Evolutionary conservation across 2,113 vertebrate genomes (phyloP), one percentile per base, ranked within the genome.

Genomic region (Morone saxatilis): DNA sequence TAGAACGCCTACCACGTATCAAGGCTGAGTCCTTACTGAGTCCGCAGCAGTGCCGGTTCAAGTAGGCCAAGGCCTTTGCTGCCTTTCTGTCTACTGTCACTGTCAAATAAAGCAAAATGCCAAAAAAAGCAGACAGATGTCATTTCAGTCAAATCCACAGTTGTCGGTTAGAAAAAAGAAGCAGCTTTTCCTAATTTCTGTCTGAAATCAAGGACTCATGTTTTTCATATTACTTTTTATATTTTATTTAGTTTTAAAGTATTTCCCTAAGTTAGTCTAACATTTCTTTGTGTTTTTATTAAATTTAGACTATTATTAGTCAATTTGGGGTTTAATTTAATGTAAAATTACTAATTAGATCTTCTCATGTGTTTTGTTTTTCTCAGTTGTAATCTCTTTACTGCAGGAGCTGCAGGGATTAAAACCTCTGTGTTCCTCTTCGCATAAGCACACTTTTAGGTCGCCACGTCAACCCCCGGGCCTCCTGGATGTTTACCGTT

Each of bases 401-500:
- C 25, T 38, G 7, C 40, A 54, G 68, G 31, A 68, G 70, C 80
- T 13, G 38, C 71, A 53, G 16, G 14, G 67, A 78, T 80, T 63
- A 77, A 25, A 68, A 72, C 36, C 38, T 53, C 60, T 63, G 53
- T 43, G 19, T 25, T 78, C 19, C 54, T 60, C 67, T n/a, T 71
- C 60, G 69, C 45, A 71, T 62, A 72, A 88, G 82, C 78, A 81
- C 71, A 57, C 76, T 57, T 43, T 67, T 59, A 63, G 71, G 36
- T 72, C 19, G 0, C 36, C 43, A 71, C 16, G 6, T 53, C 45
- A 47, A 20, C 36, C 51, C 41, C 12, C 14, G 3, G 60, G 70
- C 62, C 71, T 71, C 22, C 19, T 71, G 53, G 45, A 41, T 89
- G 87, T 90, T 92, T 88, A 84, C 48, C 43, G 81, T 84, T 80